These are phyloP conservation scores for Nannospalax galili DNA, from an alignment of 2,113 vertebrate genomes.

Conservation along the genomic window DNA sequence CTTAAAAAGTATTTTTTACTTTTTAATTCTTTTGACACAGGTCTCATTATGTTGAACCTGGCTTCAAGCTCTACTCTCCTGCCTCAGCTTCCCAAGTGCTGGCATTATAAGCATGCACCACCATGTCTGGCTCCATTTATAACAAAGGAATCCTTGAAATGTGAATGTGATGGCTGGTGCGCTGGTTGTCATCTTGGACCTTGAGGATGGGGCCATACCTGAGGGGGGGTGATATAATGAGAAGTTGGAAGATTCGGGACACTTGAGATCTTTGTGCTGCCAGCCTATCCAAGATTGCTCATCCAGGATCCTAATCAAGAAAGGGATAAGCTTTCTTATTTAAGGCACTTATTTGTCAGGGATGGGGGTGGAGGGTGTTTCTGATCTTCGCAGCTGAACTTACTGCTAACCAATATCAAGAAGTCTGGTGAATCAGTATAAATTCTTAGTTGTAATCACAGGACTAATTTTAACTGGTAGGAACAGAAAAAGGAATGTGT, in stretches of 20 bases:
- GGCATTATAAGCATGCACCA: not conserved
- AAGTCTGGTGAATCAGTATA: slow-evolving; percentile 26
- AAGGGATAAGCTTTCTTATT: not conserved
- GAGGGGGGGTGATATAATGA: not conserved
- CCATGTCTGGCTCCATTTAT: not conserved
- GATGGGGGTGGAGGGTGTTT: not conserved
- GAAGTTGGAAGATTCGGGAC: not conserved
- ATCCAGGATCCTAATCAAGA: not conserved
- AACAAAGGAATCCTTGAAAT: not conserved
- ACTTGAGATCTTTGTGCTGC: not conserved
- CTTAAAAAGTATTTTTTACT: not conserved
- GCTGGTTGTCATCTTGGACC: not conserved
- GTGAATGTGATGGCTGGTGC: not conserved
- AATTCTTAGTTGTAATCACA: slow-evolving; percentile 19
- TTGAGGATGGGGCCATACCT: not conserved
- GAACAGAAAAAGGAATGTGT: not conserved
- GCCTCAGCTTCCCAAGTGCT: not conserved
- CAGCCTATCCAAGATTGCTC: not conserved
- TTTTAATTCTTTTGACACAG: not conserved
- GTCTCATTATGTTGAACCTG: not conserved
- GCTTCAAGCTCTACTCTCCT: not conserved
- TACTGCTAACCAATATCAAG: slow-evolving; percentile 23
- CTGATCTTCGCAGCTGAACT: not conserved
- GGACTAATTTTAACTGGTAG: slow-evolving; percentile 32
- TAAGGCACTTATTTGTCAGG: slow-evolving; percentile 23